Percentiles rank a stretch among this genome's conserved stretches.
Evolutionary conservation across 2,113 vertebrate species (phyloP).

Genomic region (Colaptes auratus): DNA sequence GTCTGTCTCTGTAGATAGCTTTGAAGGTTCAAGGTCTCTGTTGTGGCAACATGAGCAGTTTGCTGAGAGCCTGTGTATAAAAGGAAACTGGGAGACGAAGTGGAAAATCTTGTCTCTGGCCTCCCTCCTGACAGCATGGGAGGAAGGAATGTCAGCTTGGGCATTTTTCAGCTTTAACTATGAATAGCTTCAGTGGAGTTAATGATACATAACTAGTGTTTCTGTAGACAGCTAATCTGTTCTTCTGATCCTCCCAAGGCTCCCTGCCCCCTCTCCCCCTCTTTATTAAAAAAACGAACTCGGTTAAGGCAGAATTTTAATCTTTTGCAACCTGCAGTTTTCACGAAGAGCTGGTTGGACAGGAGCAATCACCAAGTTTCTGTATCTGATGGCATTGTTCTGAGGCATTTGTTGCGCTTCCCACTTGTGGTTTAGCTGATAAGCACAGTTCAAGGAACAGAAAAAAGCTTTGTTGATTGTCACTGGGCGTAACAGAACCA

Average conservation of each 20-base stretch:
- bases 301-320: slow-evolving; percentile 47
- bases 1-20: slow-evolving; percentile 44
- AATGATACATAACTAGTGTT: slow-evolving; percentile 63
- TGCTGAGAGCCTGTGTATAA: slow-evolving; percentile 36
- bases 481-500: not conserved
- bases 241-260: slow-evolving; percentile 56
- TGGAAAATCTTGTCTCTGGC: slow-evolving; percentile 54
- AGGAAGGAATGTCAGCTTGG: slow-evolving; percentile 58
- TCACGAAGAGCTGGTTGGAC: slow-evolving; percentile 23
- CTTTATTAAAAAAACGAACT: slow-evolving; percentile 51
- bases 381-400: slow-evolving; percentile 50
- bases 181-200: slow-evolving; percentile 52
- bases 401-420: slow-evolving; percentile 49
- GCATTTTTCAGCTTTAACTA: slow-evolving; percentile 52
- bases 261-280: not conserved
- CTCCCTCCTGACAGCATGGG: slow-evolving; percentile 40
- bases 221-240: slow-evolving; percentile 58
- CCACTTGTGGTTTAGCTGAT: slow-evolving; percentile 59
- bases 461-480: slow-evolving; percentile 51
- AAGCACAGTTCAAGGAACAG: slow-evolving; percentile 43
- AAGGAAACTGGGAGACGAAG: slow-evolving; percentile 55
- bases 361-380: slow-evolving; percentile 39
- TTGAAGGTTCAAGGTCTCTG: slow-evolving; percentile 62
- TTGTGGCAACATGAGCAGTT: slow-evolving; percentile 41
- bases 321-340: slow-evolving; percentile 25